Base-by-base conservation (phyloP, 2,888 invertebrate genomes). In the Leptopilina myrica region DNA sequence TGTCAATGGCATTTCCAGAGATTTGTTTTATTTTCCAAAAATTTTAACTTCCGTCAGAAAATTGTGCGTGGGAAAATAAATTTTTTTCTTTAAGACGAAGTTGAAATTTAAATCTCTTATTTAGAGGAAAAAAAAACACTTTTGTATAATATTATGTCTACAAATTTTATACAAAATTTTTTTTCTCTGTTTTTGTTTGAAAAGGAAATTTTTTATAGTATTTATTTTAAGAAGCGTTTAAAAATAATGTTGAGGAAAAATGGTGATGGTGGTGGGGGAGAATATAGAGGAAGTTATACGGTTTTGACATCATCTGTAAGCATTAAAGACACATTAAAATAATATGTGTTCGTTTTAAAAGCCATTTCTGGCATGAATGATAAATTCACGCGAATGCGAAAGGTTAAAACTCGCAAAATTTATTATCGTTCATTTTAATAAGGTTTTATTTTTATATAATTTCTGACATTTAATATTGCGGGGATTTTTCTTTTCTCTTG, bases 271-370 rank as follows among this genome's bases (percentile, higher is more conserved):
- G 43, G 43, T 6, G 43, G 43, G 8, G 43, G 43, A 8, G 43
- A 8, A 43, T 6, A 43, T 43, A 43, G 14, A 67, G n/a, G 46
- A 67, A 46, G 5, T 43, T 9, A 12, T 67, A 67, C 20, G 46
- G 11, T 49, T 49, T 14, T 69, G 26, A 53, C 53, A 53, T 69
- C 26, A 69, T 53, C 20, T 49, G 20, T 69, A 12, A 4, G 49
- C 49, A 53, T 49, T 49, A 53, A 15, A 53, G 49, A 69, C 6
- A 49, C 49, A 69, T 69, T 26, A 69, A 69, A 69, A 69, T 53
- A 69, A 69, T 53, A 69, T 53, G 20, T 69, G 53, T 53, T 69
- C 69, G 4, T 12, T 69, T 69, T 53, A 26, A 49, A 69, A 20
- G 69, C 53, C 49, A 53, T 69, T 69, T 69, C 49, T 46, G 53